Evolutionary conservation across 1,140 invertebrate genomes (phyloP), one percentile per base, ranked within the genome.

Genomic region (Drosophila parvula): DNA sequence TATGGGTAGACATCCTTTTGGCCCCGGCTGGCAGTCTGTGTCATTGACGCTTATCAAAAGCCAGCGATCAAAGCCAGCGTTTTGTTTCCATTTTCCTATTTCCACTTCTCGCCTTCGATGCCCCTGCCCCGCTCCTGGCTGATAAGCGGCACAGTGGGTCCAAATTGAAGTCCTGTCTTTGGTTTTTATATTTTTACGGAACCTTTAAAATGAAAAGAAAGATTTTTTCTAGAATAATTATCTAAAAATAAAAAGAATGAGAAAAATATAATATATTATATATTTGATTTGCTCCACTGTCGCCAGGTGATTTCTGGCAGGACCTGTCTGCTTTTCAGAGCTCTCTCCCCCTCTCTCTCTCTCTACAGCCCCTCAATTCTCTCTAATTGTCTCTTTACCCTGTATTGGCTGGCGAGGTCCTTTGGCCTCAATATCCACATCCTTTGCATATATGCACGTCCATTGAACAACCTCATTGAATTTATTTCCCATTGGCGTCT

Each of bases 41-140:
- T 51, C 73, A 65, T 74, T 65, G 74, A 64, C 70, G 50, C 71
- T 74, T 74, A 74, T 74, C 71, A 74, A 74, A 74, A 74, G 58
- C 48, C 69, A 74, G 36, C 71, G 41, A 74, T 74, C 71, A 74
- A 74, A 74, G 59, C 22, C 71, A 74, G 51, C 38, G 70, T 74
- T 74, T 74, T 74, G 70, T 74, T 41, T 43, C 50, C 69, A 62
- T 48, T 74, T 75, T 57, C 38, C 30, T 38, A 18, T 44, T 69
- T 44, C 65, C 41, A 30, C 64, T 41, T 40, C 56, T 30, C 27
- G 38, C 48, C 41, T 50, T 18, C n/a, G 28, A 14, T 43, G 3
- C 34, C 3, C 36, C 38, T 48, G 4, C 4, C 41, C n/a, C 40
- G 14, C 12, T 40, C 3, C 44, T 16, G 14, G 1, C 8, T 48